Evolutionary conservation across 2,888 invertebrate species (phyloP), one percentile per base, ranked within the genome.

Genomic region (Globia sparganii): DNA sequence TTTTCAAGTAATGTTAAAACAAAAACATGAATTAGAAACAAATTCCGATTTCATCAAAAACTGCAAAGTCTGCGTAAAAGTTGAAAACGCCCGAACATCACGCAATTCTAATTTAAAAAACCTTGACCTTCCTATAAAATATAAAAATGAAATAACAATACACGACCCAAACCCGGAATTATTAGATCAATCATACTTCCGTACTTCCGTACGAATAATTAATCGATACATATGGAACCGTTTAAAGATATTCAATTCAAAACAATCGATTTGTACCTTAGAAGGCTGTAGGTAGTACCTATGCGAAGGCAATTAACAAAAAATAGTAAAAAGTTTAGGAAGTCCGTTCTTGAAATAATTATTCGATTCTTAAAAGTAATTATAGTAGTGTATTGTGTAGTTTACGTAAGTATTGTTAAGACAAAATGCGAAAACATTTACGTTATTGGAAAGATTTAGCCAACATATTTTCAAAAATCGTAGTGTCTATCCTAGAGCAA

Each of bases 181-280:
- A 70, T 62, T 66, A 64, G 64, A 72, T 28, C 75, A 73, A 71
- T 53, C 13, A 34, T 46, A 81, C 65, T 71, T 86, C 79, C 72
- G 75, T 58, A 80, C 80, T 81, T 86, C 88, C 84, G 80, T 79
- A 65, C n/a, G 43, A 58, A 46, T 72, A 71, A 86, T 68, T 78
- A 58, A 81, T 73, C 64, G 40, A 84, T 78, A 67, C 11, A 78
- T 70, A 76, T 73, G 76, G 77, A 84, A 89, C 68, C 72, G 34
- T 73, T 84, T 76, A 65, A 37, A 72, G 8, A 62, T 71, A 79
- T 75, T 77, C 21, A 61, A 72, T 68, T 76, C 62, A 37, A 75
- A 25, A 78, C 83, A 80, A 83, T 83, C 25, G 49, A 73, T 72
- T 74, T 77, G 25, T 66, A 56, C 46, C 18, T 73, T 70, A 71